These are phyloP conservation scores for Triplophysa bombifrons DNA, from an alignment of 2,797 vertebrate species.

Conservation along the genomic window DNA sequence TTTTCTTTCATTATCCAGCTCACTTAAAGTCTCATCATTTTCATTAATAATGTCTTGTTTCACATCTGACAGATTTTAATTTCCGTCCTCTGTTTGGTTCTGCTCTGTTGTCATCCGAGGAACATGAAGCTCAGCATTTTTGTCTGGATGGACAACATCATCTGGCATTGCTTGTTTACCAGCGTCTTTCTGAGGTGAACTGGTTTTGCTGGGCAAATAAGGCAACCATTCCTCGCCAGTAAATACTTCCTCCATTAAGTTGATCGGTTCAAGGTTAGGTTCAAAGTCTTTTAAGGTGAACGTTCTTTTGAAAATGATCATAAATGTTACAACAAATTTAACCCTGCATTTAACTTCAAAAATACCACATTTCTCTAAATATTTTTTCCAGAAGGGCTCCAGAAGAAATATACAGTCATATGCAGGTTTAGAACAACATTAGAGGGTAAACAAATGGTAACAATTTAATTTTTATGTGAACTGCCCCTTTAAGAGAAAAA, in stretches of 20 bases:
- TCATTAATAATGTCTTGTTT: slow-evolving; percentile 8
- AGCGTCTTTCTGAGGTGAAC: not conserved
- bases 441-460: too few relatives aligned
- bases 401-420: too few relatives aligned
- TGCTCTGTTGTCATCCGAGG: not conserved
- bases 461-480: too few relatives aligned
- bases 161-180: not conserved
- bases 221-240: slow-evolving; percentile 54
- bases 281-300: slow-evolving; percentile 54
- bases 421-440: too few relatives aligned
- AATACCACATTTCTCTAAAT: too few relatives aligned
- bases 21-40: not conserved
- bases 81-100: slow-evolving; percentile 1
- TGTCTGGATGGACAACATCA: not conserved
- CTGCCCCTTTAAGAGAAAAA: too few relatives aligned
- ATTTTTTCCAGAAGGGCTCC: too few relatives aligned
- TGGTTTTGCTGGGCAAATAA: slow-evolving; percentile 43
- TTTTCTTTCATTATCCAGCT: not conserved
- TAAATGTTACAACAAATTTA: not conserved
- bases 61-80: slow-evolving; percentile 12
- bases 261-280: slow-evolving; percentile 47
- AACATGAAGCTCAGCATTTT: not conserved
- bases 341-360: not conserved
- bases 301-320: slow-evolving; percentile 43
- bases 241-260: slow-evolving; percentile 59